Base-by-base conservation (phyloP, 2,888 invertebrate genomes). In the Himalopsyche tibetana region DNA sequence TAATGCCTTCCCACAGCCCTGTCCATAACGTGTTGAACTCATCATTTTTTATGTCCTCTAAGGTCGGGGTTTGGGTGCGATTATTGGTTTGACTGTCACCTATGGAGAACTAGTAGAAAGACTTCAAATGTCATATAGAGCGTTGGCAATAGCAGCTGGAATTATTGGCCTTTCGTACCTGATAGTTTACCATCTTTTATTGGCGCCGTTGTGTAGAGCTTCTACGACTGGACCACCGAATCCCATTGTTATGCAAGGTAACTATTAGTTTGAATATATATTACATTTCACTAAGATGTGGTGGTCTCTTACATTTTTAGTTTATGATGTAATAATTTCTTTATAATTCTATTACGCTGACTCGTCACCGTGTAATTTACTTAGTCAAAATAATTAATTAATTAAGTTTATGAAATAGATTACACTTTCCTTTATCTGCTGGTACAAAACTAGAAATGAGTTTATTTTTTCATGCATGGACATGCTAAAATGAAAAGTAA, bases 21-120 rank as follows among this genome's bases (percentile, higher is more conserved):
- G 28, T 28, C 28, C 28, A 28, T 28, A 28, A 28, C 28, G 2
- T 45, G 11, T 42, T 42, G 19, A 45, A 51, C 55, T 45, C 9
- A 51, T 82, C 28, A 55, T n/a, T 2, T 11, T 9, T 45, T 45
- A 40, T 12, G n/a, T 28, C 40, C 40, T 83, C 83, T 11, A 89
- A 96, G 96, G 96, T 88, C 95, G 96, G 55, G 95, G 95, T 89
- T 92, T 96, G 89, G 97, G 97, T 83, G 95, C 96, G 0, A 92
- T 96, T 55, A 92, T 96, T 80, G 94, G 95, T 86, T 94, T 94
- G 82, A 91, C 93, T 4, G 91, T 94, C 86, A 92, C 92, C 81
- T 91, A 91, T 19, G 91, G 92, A 86, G 88, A 89, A 83, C 90
- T 91, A n/a, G 90, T 94, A 86, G 91, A 91, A 85, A 91, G 93